These are phyloP conservation scores for Caiman crocodilus DNA, from an alignment of 2,797 vertebrate genomes.

Conservation along the genomic window DNA sequence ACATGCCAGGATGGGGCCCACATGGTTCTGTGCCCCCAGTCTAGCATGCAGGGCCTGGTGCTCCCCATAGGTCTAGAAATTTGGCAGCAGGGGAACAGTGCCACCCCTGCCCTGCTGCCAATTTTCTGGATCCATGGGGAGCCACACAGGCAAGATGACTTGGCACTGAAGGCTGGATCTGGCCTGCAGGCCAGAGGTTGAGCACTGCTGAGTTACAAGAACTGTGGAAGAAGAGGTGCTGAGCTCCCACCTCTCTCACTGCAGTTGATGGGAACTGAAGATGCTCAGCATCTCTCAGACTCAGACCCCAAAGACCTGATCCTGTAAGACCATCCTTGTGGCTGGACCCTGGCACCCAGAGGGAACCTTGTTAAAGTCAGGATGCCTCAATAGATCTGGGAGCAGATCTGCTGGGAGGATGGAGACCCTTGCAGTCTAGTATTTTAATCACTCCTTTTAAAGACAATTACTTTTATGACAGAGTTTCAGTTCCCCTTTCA, in stretches of 20 bases:
- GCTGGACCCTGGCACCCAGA: not conserved
- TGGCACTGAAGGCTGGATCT: no score
- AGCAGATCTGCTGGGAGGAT: rapidly evolving
- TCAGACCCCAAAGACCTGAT: not conserved
- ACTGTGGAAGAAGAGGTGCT: not conserved
- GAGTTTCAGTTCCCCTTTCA: slow-evolving; percentile 4
- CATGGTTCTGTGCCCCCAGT: not conserved
- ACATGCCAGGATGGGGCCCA: no score
- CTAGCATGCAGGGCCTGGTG: no score
- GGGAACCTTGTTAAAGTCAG: not conserved
- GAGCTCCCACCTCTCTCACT: not conserved
- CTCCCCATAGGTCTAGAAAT: no score
- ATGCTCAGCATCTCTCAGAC: not conserved
- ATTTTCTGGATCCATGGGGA: no score
- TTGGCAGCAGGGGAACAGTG: no score
- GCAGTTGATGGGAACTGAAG: not conserved
- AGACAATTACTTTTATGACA: not conserved
- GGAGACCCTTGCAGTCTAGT: not conserved
- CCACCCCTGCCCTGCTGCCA: no score
- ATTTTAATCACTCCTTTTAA: not conserved
- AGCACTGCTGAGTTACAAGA: no score
- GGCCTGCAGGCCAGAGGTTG: no score
- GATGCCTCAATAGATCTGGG: not conserved
- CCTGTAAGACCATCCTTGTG: not conserved
- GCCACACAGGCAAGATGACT: no score